phyloP scores from a whole-genome alignment of 2,888 invertebrate genomes.

The Agapostemon virescens region DNA sequence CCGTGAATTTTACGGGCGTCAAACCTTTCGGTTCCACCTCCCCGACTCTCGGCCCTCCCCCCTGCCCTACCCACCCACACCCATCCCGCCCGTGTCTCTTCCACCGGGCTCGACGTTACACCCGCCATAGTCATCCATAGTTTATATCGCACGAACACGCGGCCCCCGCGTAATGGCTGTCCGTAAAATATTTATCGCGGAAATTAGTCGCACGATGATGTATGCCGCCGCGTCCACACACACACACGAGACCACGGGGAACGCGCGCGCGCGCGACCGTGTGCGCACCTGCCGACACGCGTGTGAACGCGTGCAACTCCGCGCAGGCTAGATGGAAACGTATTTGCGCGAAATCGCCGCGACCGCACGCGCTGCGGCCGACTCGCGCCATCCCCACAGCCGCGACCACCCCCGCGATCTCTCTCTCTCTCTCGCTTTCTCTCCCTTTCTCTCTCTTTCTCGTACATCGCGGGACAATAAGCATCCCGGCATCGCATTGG shows the following conservation, averaged over 20 bases:
- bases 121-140: constrained; percentile 64
- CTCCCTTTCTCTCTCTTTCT: neutral
- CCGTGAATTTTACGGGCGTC: constrained; percentile 72
- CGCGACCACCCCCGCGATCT: neutral
- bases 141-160: constrained; percentile 68
- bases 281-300: constrained; percentile 58
- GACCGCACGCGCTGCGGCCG: constrained; percentile 48
- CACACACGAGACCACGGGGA: constrained; percentile 47
- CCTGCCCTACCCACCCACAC: constrained; percentile 48
- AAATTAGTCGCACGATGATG: constrained; percentile 77
- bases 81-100: constrained; percentile 48
- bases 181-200: constrained; percentile 77
- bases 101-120: constrained; percentile 59
- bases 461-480: constrained; percentile 54
- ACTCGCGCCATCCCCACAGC: constrained; percentile 13
- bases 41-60: constrained; percentile 1
- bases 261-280: constrained; percentile 56
- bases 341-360: constrained; percentile 60
- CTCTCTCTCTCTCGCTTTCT: neutral
- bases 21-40: constrained; percentile 60
- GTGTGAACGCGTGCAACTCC: constrained; percentile 18
- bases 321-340: constrained; percentile 50
- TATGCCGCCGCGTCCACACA: constrained; percentile 67
- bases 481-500: constrained; percentile 55
- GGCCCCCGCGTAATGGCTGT: constrained; percentile 72